Base-by-base conservation (phyloP, 2,113 vertebrate species). In the Lasiurus cinereus region DNA sequence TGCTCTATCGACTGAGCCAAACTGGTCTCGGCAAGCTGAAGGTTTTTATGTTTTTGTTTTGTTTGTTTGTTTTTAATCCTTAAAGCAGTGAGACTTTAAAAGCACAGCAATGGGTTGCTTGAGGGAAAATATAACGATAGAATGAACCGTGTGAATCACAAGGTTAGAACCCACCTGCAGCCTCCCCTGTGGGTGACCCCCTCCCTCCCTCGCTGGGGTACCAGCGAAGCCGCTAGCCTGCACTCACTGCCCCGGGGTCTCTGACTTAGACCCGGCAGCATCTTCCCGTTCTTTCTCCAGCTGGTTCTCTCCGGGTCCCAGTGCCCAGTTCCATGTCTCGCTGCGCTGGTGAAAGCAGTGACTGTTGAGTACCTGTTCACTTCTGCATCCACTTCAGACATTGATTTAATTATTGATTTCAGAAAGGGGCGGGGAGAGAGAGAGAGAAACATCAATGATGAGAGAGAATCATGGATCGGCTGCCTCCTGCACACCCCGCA, bases 11-110 rank as follows among this genome's bases (percentile, higher is more conserved):
- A 39, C 39, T 39, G 39, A 39, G 39, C 39, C 39, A 39, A 39
- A 39, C 39, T 5, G 5, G 39, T 39, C 39, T 39, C 39, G 39
- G 39, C 39, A 39, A 48, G 52, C 39, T 90, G 14, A 79, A 69
- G 48, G 27, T 3, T 59, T 70, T 39, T 69, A n/a, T 33, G 11
- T 73, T 82, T 22, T 33, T 22, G 43, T 62, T 76, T 50, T n/a
- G 67, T 36, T n/a, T 73, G 3, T 59, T 7, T 56, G 13, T 36
- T 48, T 72, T 50, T 74, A 56, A 85, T 69, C 1, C 13, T n/a
- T 59, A 82, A 72, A 88, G 73, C 24, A n/a, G 22, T 19, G 31
- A 48, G 43, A 72, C 4, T 82, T 96, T 78, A 93, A 69, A 88
- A 85, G 62, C 15, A 62, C 1, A 29, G 21, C 27, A 2, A 77